phyloP scores from a whole-genome alignment of 2,797 vertebrate genomes.

The Schizopygopsis malacanthus region DNA sequence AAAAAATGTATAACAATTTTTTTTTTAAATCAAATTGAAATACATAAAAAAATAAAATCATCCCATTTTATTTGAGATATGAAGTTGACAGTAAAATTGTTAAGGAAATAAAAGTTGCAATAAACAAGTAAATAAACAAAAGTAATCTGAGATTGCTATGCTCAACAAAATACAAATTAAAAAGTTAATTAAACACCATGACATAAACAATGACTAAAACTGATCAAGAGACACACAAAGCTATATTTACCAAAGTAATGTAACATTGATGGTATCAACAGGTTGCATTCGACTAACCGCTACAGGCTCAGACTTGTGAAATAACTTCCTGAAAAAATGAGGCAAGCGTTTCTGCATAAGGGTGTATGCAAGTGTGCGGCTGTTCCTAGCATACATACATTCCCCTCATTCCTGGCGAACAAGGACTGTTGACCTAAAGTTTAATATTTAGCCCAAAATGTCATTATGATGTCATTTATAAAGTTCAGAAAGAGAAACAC shows the following conservation, averaged over 20 bases:
- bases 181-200: background rate
- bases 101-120: constrained; percentile 61
- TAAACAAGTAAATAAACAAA: background rate
- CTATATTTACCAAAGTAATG: constrained; percentile 27
- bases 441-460: constrained; percentile 30
- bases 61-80: background rate
- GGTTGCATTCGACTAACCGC: background rate
- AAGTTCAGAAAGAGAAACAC: background rate
- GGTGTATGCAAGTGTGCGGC: constrained; percentile 8
- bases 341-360: constrained; percentile 22
- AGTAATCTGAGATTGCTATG: background rate
- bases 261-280: constrained; percentile 6
- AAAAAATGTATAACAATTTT: no score
- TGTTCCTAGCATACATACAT: constrained; percentile 32
- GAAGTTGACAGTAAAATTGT: background rate
- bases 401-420: background rate
- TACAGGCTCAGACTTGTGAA: constrained; percentile 44
- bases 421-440: constrained; percentile 16
- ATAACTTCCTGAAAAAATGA: constrained; percentile 40
- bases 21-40: background rate
- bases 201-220: background rate
- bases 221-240: background rate
- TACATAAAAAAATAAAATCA: background rate
- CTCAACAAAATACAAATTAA: background rate
- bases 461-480: constrained; percentile 16